Evolutionary conservation across 2,888 invertebrate genomes (phyloP).

Genomic region (Phania funesta): DNA sequence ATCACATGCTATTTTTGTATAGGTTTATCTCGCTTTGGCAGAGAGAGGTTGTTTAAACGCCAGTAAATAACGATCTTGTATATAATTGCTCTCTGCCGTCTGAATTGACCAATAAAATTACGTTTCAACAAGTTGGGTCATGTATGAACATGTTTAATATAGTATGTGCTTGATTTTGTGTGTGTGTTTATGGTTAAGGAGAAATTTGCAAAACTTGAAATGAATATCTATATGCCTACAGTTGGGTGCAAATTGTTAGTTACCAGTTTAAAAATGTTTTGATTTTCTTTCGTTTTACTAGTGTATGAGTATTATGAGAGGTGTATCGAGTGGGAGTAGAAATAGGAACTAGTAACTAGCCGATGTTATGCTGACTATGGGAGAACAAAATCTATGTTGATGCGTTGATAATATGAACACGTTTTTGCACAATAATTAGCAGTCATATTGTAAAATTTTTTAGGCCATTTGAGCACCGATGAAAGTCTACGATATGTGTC

Average conservation of each 20-base stretch:
- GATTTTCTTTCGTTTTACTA: too few relatives aligned
- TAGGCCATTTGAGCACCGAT: too few relatives aligned
- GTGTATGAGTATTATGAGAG: too few relatives aligned
- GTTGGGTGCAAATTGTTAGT: constrained; percentile 18
- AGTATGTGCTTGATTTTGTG: neutral
- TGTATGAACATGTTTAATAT: constrained; percentile 32
- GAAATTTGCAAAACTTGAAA: constrained; percentile 3
- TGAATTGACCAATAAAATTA: constrained; percentile 42
- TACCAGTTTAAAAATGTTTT: neutral
- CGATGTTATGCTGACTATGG: too few relatives aligned
- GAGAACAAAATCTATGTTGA: too few relatives aligned
- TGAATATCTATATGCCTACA: constrained; percentile 16
- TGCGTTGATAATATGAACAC: too few relatives aligned
- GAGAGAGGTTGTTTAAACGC: neutral
- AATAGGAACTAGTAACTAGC: neutral
- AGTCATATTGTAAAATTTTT: too few relatives aligned
- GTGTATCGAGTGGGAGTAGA: neutral
- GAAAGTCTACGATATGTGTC: too few relatives aligned
- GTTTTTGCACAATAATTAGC: too few relatives aligned
- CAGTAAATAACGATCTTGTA: constrained; percentile 46
- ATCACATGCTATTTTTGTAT: too few relatives aligned
- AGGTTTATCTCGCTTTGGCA: neutral
- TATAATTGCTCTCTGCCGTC: constrained; percentile 33
- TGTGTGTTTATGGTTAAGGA: neutral
- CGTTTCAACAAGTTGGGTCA: constrained; percentile 3